Conservation (phyloP, 2,797 vertebrate species). For the Molossus alvarezi region DNA sequence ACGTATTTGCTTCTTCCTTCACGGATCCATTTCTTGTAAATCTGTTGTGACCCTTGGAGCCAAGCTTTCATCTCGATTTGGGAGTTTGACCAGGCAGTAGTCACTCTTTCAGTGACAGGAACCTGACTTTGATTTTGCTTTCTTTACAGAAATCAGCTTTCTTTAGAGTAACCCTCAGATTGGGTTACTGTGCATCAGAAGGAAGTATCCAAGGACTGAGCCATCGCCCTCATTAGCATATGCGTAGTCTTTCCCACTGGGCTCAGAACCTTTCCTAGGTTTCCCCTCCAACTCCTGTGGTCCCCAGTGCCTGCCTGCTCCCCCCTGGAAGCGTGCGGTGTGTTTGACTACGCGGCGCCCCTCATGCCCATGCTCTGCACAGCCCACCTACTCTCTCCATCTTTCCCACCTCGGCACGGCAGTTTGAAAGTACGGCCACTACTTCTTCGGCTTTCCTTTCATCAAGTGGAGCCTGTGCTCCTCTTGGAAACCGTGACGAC, state of each 20-base stretch:
- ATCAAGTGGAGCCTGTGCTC: background rate
- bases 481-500: background rate
- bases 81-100: constrained; percentile 11
- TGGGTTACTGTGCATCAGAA: background rate
- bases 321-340: background rate
- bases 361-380: background rate
- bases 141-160: constrained; percentile 23
- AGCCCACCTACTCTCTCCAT: background rate
- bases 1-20: background rate
- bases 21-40: background rate
- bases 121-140: constrained; percentile 14
- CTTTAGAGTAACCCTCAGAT: too few relatives aligned
- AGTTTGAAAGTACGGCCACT: background rate
- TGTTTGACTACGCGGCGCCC: accelerated
- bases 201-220: constrained; percentile 59
- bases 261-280: constrained; percentile 32
- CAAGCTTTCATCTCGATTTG: constrained; percentile 54
- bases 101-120: constrained; percentile 47
- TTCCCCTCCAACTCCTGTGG: background rate
- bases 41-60: background rate
- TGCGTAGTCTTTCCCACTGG: background rate
- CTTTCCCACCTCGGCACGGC: background rate
- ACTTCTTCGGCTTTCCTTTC: background rate
- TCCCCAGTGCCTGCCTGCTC: background rate
- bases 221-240: constrained; percentile 60